Conservation (phyloP, 2,797 vertebrate genomes). For the Garrulus glandarius region DNA sequence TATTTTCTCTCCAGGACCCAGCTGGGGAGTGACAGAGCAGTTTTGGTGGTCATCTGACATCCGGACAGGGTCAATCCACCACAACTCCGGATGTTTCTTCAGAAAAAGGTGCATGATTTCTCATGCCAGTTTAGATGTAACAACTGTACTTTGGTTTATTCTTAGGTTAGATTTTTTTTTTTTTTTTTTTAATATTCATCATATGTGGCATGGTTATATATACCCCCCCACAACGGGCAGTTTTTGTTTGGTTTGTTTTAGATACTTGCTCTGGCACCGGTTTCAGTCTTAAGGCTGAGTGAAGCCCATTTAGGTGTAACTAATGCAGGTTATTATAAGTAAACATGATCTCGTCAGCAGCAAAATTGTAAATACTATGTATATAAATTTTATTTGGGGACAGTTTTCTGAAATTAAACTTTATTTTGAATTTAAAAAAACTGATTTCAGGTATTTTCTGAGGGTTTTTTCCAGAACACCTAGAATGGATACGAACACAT, state of each 20-base stretch:
- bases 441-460: background rate
- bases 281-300: background rate
- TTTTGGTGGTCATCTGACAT: background rate
- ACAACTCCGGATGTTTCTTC: background rate
- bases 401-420: background rate
- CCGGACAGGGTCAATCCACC: background rate
- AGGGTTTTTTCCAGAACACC: background rate
- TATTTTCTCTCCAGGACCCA: background rate
- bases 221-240: background rate
- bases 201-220: background rate
- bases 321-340: background rate
- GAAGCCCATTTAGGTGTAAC: background rate
- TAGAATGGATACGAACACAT: background rate
- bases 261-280: background rate
- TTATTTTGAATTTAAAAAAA: background rate
- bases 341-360: background rate
- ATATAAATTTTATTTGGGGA: background rate
- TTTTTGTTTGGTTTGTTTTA: background rate
- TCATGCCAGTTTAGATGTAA: background rate
- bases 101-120: background rate
- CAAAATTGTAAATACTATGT: background rate
- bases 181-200: background rate
- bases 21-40: background rate
- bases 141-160: background rate
- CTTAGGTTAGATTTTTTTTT: background rate